Conservation (phyloP, 2,888 invertebrate genomes). For the Torymus aiolomorphi region DNA sequence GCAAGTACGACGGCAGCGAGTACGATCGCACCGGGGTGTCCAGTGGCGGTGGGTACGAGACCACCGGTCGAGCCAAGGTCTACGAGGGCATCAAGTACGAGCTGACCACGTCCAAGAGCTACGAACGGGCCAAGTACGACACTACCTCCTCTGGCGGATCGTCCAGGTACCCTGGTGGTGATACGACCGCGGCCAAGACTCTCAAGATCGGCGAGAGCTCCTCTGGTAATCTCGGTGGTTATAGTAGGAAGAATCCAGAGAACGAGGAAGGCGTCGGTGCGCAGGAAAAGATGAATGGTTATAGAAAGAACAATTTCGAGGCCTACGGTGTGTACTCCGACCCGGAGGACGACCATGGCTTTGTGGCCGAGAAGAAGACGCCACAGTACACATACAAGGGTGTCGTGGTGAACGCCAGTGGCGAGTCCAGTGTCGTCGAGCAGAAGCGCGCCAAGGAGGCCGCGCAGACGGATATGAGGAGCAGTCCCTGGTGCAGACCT, state of each 20-base stretch:
- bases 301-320: slow-evolving; percentile 73
- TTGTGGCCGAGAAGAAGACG: slow-evolving; percentile 70
- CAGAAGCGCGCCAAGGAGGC: slow-evolving; percentile 71
- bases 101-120: slow-evolving; percentile 72
- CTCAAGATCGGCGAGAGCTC: slow-evolving; percentile 71
- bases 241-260: slow-evolving; percentile 63
- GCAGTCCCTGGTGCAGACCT: slow-evolving; percentile 78
- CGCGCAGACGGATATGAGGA: slow-evolving; percentile 73
- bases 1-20: slow-evolving; percentile 66
- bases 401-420: slow-evolving; percentile 73
- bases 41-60: slow-evolving; percentile 59
- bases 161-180: slow-evolving; percentile 61
- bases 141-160: slow-evolving; percentile 54
- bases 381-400: slow-evolving; percentile 73
- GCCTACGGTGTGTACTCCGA: slow-evolving; percentile 74
- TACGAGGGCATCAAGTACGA: slow-evolving; percentile 69
- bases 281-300: slow-evolving; percentile 72
- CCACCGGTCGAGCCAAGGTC: slow-evolving; percentile 56
- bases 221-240: slow-evolving; percentile 44
- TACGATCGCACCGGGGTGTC: slow-evolving; percentile 60
- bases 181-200: slow-evolving; percentile 60
- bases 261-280: slow-evolving; percentile 56
- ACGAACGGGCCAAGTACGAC: slow-evolving; percentile 71
- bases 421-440: slow-evolving; percentile 73
- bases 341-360: slow-evolving; percentile 74